These are phyloP conservation scores for Ispidina picta DNA, from an alignment of 2,797 vertebrate genomes.

Conservation along the genomic window DNA sequence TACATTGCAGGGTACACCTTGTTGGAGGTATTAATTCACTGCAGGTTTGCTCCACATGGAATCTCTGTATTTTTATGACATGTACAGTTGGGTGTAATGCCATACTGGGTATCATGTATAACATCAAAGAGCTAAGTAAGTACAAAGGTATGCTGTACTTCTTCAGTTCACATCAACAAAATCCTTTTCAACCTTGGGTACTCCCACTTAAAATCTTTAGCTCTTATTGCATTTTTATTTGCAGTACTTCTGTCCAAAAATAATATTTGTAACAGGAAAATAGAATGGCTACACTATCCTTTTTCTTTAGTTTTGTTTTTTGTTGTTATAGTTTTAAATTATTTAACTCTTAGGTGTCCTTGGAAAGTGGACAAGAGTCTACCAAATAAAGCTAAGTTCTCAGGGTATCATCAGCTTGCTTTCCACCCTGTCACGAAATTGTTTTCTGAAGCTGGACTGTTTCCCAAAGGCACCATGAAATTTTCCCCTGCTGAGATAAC, in stretches of 20 bases:
- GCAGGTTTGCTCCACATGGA: not conserved
- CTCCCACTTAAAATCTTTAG: not conserved
- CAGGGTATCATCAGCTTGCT: not conserved
- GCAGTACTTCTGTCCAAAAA: slow-evolving; percentile 21
- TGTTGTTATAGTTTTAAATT: not conserved
- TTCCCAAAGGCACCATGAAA: not conserved
- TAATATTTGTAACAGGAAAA: slow-evolving; percentile 20
- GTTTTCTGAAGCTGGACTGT: not conserved
- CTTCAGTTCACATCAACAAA: slow-evolving; percentile 1
- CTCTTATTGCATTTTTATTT: not conserved
- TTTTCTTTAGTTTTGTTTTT: not conserved
- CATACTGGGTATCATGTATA: not conserved
- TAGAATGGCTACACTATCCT: not conserved
- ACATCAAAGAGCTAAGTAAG: slow-evolving; percentile 33
- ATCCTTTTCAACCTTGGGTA: slow-evolving; percentile 1
- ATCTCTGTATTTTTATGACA: slow-evolving; percentile 20
- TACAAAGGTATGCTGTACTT: slow-evolving; percentile 15
- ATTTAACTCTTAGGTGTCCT: not conserved
- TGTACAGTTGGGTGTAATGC: not conserved
- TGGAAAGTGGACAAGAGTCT: not conserved
- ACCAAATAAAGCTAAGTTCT: slow-evolving; percentile 38
- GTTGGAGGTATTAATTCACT: slow-evolving; percentile 14
- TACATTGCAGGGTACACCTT: slow-evolving; percentile 3
- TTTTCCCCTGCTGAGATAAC: not conserved
- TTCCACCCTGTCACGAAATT: slow-evolving; percentile 37